Conservation (phyloP, 2,797 vertebrate species). For the Anguilla pacifica region DNA sequence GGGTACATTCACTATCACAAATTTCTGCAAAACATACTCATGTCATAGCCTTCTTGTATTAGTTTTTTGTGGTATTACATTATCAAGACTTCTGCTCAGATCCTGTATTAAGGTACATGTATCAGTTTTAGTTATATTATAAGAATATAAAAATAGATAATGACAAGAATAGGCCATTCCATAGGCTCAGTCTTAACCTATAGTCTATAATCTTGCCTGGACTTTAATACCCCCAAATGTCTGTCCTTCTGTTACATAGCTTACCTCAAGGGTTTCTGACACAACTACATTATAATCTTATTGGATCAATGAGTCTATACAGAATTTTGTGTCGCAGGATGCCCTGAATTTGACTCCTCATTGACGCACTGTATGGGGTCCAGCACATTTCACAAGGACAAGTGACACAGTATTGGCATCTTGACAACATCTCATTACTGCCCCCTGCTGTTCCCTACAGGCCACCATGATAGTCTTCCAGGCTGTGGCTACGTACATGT, state of each 20-base stretch:
- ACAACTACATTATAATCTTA: background rate
- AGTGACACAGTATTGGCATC: background rate
- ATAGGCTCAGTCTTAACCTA: background rate
- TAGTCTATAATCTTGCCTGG: background rate
- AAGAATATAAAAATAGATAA: background rate
- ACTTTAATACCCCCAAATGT: background rate
- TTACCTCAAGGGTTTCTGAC: background rate
- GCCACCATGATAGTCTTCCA: constrained; percentile 85
- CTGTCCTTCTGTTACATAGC: background rate
- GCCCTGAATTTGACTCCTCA: background rate
- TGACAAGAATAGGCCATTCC: background rate
- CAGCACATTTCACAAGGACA: background rate
- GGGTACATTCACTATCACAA: constrained; percentile 52
- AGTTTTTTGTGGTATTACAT: background rate
- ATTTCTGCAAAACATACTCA: background rate
- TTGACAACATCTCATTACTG: background rate
- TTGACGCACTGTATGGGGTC: background rate
- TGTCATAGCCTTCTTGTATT: background rate
- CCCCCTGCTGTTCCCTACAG: constrained; percentile 53
- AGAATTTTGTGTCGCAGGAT: background rate
- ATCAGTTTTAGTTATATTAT: background rate
- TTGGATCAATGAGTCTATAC: background rate
- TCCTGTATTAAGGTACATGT: background rate
- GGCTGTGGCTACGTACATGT: constrained; percentile 77
- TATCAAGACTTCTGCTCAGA: background rate